Conservation (phyloP, 2,888 invertebrate genomes). For the Isotomurus palustris region DNA sequence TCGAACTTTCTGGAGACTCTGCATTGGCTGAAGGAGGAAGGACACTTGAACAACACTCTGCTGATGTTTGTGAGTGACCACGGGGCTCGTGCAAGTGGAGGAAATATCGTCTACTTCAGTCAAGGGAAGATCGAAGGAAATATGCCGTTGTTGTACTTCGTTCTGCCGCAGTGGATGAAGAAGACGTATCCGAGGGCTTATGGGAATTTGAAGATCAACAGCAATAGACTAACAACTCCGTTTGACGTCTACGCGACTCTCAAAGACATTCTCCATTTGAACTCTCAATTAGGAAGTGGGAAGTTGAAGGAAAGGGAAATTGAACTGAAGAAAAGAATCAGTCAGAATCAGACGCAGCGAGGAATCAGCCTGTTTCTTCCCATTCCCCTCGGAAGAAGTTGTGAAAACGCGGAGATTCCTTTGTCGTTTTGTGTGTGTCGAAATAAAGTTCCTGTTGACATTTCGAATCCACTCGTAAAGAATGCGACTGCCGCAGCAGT, state of each 20-base stretch:
- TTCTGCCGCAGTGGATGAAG: slow-evolving; percentile 68
- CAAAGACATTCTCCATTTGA: slow-evolving; percentile 25
- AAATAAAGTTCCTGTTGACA: slow-evolving; percentile 55
- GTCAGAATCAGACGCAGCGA: slow-evolving; percentile 48
- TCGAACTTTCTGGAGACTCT: slow-evolving; percentile 60
- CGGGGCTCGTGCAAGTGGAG: slow-evolving; percentile 84
- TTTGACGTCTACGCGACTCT: slow-evolving; percentile 42
- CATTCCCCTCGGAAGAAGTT: slow-evolving; percentile 67
- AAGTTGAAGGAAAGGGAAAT: too few species aligned
- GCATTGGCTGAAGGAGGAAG: slow-evolving; percentile 53
- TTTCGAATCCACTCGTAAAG: slow-evolving; percentile 56
- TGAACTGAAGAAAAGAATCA: too few species aligned
- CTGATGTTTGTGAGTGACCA: slow-evolving; percentile 78
- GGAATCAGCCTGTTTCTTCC: slow-evolving; percentile 73
- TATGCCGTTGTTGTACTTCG: slow-evolving; percentile 70
- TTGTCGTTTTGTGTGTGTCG: slow-evolving; percentile 88
- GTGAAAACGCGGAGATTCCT: slow-evolving; percentile 69
- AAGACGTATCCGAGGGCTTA: slow-evolving; percentile 55
- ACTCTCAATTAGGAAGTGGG: too few species aligned
- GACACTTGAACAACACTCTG: slow-evolving; percentile 63
- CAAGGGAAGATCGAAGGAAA: slow-evolving; percentile 76
- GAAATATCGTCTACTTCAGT: slow-evolving; percentile 73
- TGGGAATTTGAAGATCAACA: slow-evolving; percentile 26
- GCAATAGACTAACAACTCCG: slow-evolving; percentile 25
- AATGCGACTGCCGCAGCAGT: slow-evolving; percentile 62